Evolutionary conservation across 1,140 invertebrate genomes (phyloP).

Genomic region (Lasaia peninsularis): DNA sequence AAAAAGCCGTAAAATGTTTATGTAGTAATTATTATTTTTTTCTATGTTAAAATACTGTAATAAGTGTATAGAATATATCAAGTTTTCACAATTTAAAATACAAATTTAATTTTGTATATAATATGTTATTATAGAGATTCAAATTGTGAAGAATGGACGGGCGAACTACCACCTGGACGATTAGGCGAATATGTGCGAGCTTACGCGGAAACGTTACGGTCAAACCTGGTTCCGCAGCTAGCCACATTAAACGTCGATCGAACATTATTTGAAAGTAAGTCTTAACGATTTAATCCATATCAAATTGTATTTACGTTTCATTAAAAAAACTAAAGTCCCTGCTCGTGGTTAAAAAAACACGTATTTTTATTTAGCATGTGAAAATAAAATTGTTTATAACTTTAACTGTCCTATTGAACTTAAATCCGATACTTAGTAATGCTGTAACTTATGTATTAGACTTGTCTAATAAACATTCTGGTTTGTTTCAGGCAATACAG

Average conservation of each 20-base stretch:
- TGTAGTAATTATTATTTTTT: no score
- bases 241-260: constrained; percentile 89
- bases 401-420: no score
- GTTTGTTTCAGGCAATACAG: constrained; percentile 17
- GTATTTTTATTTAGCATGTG: no score
- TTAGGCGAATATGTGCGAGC: constrained; percentile 89
- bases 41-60: no score
- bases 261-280: constrained; percentile 84
- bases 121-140: constrained; percentile 22
- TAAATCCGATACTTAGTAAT: no score
- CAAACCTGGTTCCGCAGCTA: constrained; percentile 89
- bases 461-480: no score
- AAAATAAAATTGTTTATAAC: no score
- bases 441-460: no score
- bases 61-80: no score
- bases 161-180: constrained; percentile 87
- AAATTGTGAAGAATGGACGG: constrained; percentile 92
- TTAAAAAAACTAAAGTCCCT: not conserved
- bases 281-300: not conserved
- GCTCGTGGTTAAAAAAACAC: no score
- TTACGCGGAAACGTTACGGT: constrained; percentile 87
- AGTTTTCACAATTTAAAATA: no score
- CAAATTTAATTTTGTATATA: not conserved
- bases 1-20: no score
- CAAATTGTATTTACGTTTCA: not conserved